These are phyloP conservation scores for Holothuria scabra DNA, from an alignment of 53 echinoderm and acorn worm species.

Conservation along the genomic window DNA sequence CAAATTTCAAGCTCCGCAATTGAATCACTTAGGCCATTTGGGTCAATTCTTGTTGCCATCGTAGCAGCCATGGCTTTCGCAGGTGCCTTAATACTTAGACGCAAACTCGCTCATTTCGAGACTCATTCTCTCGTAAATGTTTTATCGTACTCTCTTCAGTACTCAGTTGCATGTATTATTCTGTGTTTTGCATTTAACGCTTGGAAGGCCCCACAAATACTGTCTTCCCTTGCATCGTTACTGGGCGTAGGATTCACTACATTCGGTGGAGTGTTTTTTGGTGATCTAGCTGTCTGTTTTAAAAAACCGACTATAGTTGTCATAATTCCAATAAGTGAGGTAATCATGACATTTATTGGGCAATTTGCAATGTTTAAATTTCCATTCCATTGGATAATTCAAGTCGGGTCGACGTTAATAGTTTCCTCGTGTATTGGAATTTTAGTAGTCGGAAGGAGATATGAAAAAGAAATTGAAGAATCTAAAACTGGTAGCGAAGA, in stretches of 20 bases:
- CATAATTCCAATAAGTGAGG: conserved; percentile 4
- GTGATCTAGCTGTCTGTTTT: not conserved
- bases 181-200: not conserved
- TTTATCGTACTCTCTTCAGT: not conserved
- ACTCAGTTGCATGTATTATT: not conserved
- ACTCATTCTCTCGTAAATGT: conserved; percentile 6
- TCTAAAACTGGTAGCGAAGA: not conserved
- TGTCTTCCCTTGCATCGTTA: not conserved
- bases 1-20: not conserved
- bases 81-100: not conserved
- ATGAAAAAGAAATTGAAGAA: not conserved
- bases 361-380: conserved; percentile 20
- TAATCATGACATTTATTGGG: conserved; percentile 15
- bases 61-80: not conserved
- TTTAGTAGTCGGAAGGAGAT: not conserved
- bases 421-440: not conserved
- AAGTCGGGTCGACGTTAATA: not conserved
- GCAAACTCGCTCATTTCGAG: not conserved
- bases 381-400: not conserved
- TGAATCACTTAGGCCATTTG: too few relatives aligned
- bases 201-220: not conserved
- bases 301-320: conserved; percentile 13
- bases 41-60: too few relatives aligned
- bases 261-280: not conserved
- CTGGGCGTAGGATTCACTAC: not conserved